These are phyloP conservation scores for Oreamnos americanus DNA, from an alignment of 2,113 vertebrate genomes.

Conservation along the genomic window DNA sequence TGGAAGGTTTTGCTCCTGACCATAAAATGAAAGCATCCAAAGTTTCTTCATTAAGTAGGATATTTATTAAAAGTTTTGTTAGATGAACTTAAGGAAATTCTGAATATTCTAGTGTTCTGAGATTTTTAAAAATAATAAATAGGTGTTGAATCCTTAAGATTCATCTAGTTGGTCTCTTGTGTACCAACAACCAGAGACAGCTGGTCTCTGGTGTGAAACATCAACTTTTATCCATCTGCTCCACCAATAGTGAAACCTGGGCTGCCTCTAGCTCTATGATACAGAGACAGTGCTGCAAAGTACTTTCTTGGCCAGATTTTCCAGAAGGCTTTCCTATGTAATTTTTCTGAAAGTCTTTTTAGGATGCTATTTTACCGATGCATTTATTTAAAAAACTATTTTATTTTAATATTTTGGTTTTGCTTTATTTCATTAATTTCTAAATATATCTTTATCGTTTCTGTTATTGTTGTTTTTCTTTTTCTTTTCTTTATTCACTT, in stretches of 20 bases:
- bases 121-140: neutral
- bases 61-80: neutral
- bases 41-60: neutral
- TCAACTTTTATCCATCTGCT: neutral
- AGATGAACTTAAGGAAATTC: neutral
- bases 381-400: neutral
- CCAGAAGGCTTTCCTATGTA: neutral
- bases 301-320: neutral
- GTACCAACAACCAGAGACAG: neutral
- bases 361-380: neutral
- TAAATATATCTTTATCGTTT: neutral
- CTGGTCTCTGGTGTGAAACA: neutral
- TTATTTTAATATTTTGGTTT: neutral
- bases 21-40: neutral
- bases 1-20: neutral
- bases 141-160: neutral
- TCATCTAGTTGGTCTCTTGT: neutral
- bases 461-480: neutral
- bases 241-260: neutral
- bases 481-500: neutral
- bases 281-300: neutral
- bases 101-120: neutral
- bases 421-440: neutral
- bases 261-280: neutral
- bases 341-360: neutral